Conservation (phyloP, 2,113 vertebrate species). For the Deroptyus accipitrinus region DNA sequence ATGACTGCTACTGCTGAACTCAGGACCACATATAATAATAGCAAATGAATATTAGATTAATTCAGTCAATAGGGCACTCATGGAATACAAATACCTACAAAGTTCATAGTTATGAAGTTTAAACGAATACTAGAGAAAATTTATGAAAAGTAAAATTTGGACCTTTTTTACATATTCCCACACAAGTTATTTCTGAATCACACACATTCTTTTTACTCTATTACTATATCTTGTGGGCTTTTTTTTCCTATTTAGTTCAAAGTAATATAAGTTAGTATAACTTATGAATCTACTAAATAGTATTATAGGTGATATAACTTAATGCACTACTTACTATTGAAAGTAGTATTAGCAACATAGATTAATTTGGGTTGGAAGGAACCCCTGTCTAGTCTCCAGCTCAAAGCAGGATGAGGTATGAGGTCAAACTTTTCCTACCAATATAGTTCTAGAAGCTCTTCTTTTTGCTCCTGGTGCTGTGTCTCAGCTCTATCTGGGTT, state of each 20-base stretch:
- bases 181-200: neutral
- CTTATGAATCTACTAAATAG: neutral
- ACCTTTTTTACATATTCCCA: neutral
- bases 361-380: neutral
- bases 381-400: neutral
- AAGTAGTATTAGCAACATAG: neutral
- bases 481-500: neutral
- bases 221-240: accelerated
- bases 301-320: neutral
- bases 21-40: neutral
- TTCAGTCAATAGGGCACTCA: neutral
- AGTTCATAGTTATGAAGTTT: neutral
- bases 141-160: neutral
- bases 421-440: neutral
- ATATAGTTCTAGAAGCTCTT: neutral
- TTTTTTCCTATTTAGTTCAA: neutral
- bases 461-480: neutral
- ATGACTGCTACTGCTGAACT: neutral
- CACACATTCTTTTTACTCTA: neutral
- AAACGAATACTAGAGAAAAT: neutral
- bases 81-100: neutral
- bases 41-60: neutral
- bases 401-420: neutral
- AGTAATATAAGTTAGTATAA: neutral
- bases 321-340: neutral